Evolutionary conservation across 2,113 vertebrate species (phyloP), one percentile per base, ranked within the genome.

Genomic region (Micromys minutus): DNA sequence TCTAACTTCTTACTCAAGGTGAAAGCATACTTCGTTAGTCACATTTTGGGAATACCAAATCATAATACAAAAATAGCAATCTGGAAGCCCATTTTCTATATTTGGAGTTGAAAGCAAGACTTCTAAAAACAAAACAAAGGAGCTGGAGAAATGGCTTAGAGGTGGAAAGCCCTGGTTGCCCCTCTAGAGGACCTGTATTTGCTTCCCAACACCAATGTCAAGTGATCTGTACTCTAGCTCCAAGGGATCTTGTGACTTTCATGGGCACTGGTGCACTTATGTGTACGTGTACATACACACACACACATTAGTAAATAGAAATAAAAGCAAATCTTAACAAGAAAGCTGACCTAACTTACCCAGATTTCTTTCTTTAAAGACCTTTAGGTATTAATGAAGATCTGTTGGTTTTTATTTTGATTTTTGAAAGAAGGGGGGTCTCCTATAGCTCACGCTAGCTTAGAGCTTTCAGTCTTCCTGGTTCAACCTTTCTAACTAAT

Each of bases 311-410:
- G 31, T 69, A 22, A 52, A 52, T 24, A 87, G 22, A 67, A 86
- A 50, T 67, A 67, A 86, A 45, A 86, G 24, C 12, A 50, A 69
- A 52, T 36, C 29, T 63, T 63, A 59, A 57, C 36, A 31, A 29
- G 42, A 86, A 86, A 67, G 42, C 29, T 67, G 34, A 47, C 45
- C 61, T 36, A 50, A 52, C 77, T 61, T 17, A 12, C 21, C 11
- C 76, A 81, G n/a, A 5, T 88, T 86, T 95, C n/a, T 87, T 83
- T 59, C 15, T 88, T 79, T 45, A 77, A 31, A 75, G 4, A 75
- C 1, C 87, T 93, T n/a, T 90, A 87, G 34, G 71, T 90, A 36
- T 57, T 86, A 91, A 16, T 61, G 39, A 91, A 42, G 94, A 45
- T 45, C 9, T 39, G 1, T 91, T 59, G 31, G 24, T 69, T 63